These are phyloP conservation scores for Rattus norvegicus DNA, from an alignment of 2,113 vertebrate genomes.

Conservation along the genomic window DNA sequence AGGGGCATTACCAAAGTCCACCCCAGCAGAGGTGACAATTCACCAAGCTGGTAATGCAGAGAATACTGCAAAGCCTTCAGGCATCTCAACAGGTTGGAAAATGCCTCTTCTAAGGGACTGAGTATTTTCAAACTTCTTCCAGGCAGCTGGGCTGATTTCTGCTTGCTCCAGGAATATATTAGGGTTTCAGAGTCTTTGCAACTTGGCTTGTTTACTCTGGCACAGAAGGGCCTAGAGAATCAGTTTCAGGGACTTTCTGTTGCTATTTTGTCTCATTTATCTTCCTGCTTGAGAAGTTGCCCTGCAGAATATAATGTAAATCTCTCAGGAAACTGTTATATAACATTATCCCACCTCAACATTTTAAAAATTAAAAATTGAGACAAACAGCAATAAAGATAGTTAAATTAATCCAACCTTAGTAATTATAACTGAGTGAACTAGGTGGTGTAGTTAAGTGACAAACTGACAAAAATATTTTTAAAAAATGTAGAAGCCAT, in stretches of 20 bases:
- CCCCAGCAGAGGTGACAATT: neutral
- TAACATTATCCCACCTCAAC: neutral
- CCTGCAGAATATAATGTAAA: neutral
- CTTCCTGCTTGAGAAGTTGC: neutral
- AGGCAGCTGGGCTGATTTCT: neutral
- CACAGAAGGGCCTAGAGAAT: neutral
- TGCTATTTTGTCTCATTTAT: no score
- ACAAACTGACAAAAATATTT: neutral
- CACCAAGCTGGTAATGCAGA: neutral
- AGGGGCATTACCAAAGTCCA: neutral
- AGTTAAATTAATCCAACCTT: neutral
- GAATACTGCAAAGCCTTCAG: neutral
- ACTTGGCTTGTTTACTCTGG: neutral
- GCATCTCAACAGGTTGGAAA: neutral
- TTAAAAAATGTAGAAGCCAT: neutral
- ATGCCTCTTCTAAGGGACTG: neutral
- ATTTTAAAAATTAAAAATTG: neutral
- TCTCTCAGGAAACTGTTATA: neutral
- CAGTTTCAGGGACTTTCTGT: neutral
- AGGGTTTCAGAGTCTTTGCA: neutral
- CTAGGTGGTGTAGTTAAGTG: neutral
- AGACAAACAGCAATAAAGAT: neutral
- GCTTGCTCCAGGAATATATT: neutral
- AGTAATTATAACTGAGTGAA: neutral
- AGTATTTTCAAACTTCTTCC: neutral